These are phyloP conservation scores for Coenobita brevimanus DNA, from an alignment of 1,140 invertebrate genomes.

Conservation along the genomic window DNA sequence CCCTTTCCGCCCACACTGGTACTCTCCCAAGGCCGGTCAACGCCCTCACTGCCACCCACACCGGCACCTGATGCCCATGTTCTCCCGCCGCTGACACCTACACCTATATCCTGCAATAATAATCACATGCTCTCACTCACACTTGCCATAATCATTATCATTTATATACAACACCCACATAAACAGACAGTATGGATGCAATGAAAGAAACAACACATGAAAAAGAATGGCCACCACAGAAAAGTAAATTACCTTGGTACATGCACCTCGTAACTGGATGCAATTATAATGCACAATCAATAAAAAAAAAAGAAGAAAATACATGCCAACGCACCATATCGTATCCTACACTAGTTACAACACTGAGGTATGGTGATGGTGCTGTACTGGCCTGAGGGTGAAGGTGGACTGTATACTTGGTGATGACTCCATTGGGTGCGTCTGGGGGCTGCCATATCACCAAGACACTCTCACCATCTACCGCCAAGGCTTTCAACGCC, in stretches of 20 bases:
- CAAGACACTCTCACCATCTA: background rate
- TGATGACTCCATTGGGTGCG: background rate
- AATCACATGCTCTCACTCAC: too few relatives aligned
- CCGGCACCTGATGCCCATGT: background rate
- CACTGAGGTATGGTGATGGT: background rate
- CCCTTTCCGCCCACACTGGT: background rate
- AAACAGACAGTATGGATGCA: too few relatives aligned
- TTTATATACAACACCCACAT: too few relatives aligned
- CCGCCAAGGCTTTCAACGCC: background rate
- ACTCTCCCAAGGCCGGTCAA: background rate
- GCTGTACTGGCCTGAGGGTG: background rate
- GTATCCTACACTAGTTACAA: background rate
- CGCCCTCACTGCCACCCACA: background rate
- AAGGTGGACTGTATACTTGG: background rate
- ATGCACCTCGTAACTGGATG: too few relatives aligned
- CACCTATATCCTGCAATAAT: too few relatives aligned
- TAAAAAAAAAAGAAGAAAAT: too few relatives aligned
- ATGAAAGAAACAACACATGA: too few relatives aligned
- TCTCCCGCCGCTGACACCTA: too few relatives aligned
- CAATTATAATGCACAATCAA: too few relatives aligned
- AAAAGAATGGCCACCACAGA: too few relatives aligned
- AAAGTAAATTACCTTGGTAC: too few relatives aligned
- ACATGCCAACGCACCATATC: background rate
- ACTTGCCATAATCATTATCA: too few relatives aligned
- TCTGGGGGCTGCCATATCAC: background rate